Evolutionary conservation across 2,113 vertebrate species (phyloP).

Genomic region (Pachycephala philippinensis): DNA sequence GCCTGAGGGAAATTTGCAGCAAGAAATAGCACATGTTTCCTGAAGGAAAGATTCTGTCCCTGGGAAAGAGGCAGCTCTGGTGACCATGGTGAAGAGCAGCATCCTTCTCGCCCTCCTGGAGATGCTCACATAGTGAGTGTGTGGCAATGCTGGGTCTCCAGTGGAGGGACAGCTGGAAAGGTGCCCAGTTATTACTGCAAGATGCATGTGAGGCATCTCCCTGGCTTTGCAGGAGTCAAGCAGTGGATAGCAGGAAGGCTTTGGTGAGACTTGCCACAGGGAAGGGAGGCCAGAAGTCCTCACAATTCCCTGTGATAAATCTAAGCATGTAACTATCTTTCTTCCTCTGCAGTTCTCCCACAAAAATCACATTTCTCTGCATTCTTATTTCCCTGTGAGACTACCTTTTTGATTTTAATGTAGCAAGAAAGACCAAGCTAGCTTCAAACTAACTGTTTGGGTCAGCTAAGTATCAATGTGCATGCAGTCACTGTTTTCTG

Average conservation of each 20-base stretch:
- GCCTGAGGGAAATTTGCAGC: background rate
- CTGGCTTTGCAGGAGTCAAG: background rate
- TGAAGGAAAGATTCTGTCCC: background rate
- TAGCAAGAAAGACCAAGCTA: background rate
- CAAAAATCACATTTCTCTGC: background rate
- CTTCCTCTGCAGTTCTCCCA: background rate
- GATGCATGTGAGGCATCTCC: background rate
- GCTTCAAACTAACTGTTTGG: background rate
- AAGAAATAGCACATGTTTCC: accelerated
- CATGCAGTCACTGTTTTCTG: background rate
- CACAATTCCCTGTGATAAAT: background rate
- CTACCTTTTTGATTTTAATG: background rate
- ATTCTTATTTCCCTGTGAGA: background rate
- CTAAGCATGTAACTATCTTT: background rate
- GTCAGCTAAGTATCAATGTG: background rate
- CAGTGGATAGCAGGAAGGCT: background rate
- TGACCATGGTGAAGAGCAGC: background rate
- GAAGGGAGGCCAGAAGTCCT: background rate
- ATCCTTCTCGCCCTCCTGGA: background rate
- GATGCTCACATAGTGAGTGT: accelerated
- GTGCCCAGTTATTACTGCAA: accelerated
- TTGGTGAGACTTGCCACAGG: background rate
- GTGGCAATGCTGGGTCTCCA: accelerated
- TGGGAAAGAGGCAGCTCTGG: background rate
- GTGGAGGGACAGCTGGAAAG: background rate